Percentiles rank a stretch among this genome's conserved stretches.
phyloP scores from a whole-genome alignment of 2,888 invertebrate species.

The Phrixothrix hirtus region DNA sequence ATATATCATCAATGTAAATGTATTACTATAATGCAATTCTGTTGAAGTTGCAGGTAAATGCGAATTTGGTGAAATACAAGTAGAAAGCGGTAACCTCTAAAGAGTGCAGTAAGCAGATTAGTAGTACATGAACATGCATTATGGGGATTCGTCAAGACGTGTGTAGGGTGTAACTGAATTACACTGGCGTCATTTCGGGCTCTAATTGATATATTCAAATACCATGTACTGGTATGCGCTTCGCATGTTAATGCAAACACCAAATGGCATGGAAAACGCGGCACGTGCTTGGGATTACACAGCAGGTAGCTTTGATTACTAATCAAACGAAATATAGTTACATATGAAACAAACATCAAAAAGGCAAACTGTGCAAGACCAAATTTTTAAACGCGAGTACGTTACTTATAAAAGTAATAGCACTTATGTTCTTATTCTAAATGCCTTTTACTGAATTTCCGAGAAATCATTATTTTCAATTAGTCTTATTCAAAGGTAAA shows the following conservation, averaged over 20 bases:
- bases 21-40: neutral
- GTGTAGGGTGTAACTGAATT: slow-evolving; percentile 41
- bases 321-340: slow-evolving; percentile 29
- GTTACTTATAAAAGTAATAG: neutral
- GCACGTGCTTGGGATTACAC: slow-evolving; percentile 36
- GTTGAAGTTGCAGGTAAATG: slow-evolving; percentile 18
- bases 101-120: slow-evolving; percentile 34
- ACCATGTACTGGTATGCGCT: slow-evolving; percentile 39
- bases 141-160: slow-evolving; percentile 40
- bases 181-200: slow-evolving; percentile 36
- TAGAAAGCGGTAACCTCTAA: slow-evolving; percentile 19
- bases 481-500: too few relatives aligned
- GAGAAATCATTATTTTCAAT: too few relatives aligned
- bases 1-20: neutral
- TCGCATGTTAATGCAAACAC: slow-evolving; percentile 38
- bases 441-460: too few relatives aligned
- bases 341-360: slow-evolving; percentile 25
- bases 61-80: slow-evolving; percentile 18
- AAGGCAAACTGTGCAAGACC: slow-evolving; percentile 6
- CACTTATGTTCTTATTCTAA: too few relatives aligned
- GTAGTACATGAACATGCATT: slow-evolving; percentile 35
- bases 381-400: neutral
- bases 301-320: slow-evolving; percentile 33
- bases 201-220: slow-evolving; percentile 45
- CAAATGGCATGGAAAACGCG: slow-evolving; percentile 38